Percentiles rank a stretch among this genome's conserved stretches.
Evolutionary conservation across 2,113 vertebrate genomes (phyloP).

Genomic region (Grallaria varia): DNA sequence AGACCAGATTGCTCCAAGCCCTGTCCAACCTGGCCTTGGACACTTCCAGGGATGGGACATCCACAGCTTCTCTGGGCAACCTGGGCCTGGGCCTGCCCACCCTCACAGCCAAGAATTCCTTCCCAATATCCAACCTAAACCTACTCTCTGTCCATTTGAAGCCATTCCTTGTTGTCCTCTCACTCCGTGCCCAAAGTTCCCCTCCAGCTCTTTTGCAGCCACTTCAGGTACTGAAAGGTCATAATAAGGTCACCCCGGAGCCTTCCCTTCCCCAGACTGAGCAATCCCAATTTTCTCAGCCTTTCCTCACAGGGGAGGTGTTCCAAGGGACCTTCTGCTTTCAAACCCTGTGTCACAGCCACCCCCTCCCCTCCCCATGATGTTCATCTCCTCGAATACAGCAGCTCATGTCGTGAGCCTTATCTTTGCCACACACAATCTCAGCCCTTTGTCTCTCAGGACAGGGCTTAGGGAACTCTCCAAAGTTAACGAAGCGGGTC

Average conservation of each 20-base stretch:
- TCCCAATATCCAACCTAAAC: neutral
- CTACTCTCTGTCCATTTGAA: neutral
- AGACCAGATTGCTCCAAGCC: neutral
- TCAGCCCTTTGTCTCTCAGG: neutral
- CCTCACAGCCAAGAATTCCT: neutral
- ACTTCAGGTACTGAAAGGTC: neutral
- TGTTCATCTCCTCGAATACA: neutral
- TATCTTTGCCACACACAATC: neutral
- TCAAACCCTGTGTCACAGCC: neutral
- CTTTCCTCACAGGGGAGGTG: neutral
- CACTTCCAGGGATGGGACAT: neutral
- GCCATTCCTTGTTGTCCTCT: neutral
- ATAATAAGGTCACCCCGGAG: neutral
- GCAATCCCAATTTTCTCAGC: neutral
- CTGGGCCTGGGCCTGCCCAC: accelerated
- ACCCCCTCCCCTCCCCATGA: neutral
- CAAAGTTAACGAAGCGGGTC: neutral
- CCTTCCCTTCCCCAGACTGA: neutral
- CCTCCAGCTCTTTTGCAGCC: neutral
- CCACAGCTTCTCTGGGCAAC: neutral
- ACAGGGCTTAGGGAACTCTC: neutral
- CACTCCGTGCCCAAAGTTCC: neutral
- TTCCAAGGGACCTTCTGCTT: neutral
- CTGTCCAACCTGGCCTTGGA: accelerated
- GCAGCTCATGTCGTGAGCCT: neutral